Evolutionary conservation across 2,888 invertebrate species (phyloP), one percentile per base, ranked within the genome.

Genomic region (Melanostoma mellinum): DNA sequence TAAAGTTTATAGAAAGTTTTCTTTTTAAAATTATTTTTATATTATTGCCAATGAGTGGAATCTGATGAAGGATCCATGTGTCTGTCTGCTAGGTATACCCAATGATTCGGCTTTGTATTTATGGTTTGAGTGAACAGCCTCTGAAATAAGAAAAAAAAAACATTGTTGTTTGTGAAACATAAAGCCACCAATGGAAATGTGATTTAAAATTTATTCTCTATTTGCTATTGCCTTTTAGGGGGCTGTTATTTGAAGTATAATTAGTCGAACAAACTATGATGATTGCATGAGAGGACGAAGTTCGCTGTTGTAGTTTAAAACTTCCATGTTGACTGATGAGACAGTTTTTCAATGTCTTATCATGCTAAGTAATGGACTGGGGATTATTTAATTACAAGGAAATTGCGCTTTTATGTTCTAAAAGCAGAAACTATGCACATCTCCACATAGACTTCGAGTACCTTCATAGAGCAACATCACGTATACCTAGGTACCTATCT

Each of bases 1-100:
- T 33, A 56, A 46, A 3, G n/a, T 52, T 68, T 20, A 20, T 67
- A 42, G 58, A 75, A 67, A 75, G 60, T 74, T 56, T 42, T 50
- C 60, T 40, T 6, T 42, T 50, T 60, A 3, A 38, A 42, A 42
- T 8, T 61, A 36, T n/a, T n/a, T n/a, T n/a, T n/a, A n/a, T n/a
- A n/a, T n/a, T n/a, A n/a, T n/a, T n/a, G n/a, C n/a, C n/a, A n/a
- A n/a, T 20, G 20, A 20, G 20, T 20, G 20, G 20, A 20, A 20
- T 20, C 20, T 20, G 20, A 20, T 20, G 20, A 0, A 20, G 20
- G 20, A 20, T 20, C 20, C 1, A 20, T 20, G 20, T 20, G 20
- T 20, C 20, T 20, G 1, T 20, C 20, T 20, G 20, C 20, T 20
- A 20, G 20, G 20, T 1, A 20, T 20, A 20, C 20, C 20, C 20